Conservation (phyloP, 1,140 invertebrate species). For the Brachionus rotundiformis region DNA sequence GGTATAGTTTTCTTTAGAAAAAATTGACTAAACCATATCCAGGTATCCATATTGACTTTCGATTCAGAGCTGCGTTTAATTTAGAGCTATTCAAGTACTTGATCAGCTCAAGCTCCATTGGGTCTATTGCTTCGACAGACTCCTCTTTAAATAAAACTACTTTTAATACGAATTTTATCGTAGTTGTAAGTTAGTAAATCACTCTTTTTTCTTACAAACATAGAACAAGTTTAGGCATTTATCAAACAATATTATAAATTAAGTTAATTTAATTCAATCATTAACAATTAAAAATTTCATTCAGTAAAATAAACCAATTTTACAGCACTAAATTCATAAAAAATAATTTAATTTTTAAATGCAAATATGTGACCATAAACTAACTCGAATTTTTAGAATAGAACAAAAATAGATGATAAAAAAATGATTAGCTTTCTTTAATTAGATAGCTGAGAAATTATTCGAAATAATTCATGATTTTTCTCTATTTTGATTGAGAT, state of each 20-base stretch:
- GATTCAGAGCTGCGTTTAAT: background rate
- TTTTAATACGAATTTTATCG: background rate
- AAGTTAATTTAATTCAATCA: background rate
- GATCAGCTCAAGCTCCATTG: slow-evolving; percentile 25
- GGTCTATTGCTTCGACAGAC: background rate
- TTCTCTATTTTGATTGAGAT: too few species aligned
- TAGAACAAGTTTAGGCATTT: background rate
- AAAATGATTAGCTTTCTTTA: too few species aligned
- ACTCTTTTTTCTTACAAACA: background rate
- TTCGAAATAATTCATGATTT: too few species aligned
- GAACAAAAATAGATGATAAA: too few species aligned
- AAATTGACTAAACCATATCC: slow-evolving; percentile 48
- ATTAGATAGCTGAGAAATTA: too few species aligned
- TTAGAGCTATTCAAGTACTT: slow-evolving; percentile 34
- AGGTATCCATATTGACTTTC: slow-evolving; percentile 46
- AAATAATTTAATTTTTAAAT: background rate
- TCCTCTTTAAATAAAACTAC: slow-evolving; percentile 12
- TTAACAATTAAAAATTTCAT: background rate
- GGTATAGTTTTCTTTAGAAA: background rate
- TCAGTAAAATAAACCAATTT: background rate
- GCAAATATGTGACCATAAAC: background rate
- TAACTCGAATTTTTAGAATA: background rate
- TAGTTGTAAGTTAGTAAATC: slow-evolving; percentile 4
- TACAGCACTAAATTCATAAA: background rate
- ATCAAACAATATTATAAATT: background rate